phyloP scores from a whole-genome alignment of 2,113 vertebrate genomes.

The Colossoma macropomum region DNA sequence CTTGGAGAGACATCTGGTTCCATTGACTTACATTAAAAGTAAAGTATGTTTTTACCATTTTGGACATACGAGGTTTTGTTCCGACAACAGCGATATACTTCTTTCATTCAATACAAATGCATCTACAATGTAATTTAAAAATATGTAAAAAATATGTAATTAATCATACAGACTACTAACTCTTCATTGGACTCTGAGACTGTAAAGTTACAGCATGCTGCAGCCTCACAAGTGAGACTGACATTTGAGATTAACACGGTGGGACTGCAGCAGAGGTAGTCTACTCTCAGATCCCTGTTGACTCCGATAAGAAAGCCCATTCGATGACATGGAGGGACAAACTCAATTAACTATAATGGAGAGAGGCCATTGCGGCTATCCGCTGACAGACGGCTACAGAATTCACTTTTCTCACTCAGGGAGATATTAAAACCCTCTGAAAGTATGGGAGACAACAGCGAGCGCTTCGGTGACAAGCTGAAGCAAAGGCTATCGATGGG shows the following conservation, averaged over 20 bases:
- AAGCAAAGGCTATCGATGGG: constrained; percentile 62
- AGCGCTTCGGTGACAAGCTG: constrained; percentile 42
- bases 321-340: constrained; percentile 68
- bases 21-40: no score
- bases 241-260: constrained; percentile 61
- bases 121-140: not conserved
- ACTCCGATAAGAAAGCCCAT: constrained; percentile 62
- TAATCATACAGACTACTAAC: not conserved
- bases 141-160: no score
- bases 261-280: constrained; percentile 54
- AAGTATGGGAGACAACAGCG: constrained; percentile 52
- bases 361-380: constrained; percentile 58
- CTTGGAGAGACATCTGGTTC: no score
- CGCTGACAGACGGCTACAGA: constrained; percentile 60
- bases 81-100: no score
- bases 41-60: no score
- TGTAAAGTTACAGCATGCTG: constrained; percentile 11
- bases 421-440: constrained; percentile 57
- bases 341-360: constrained; percentile 71
- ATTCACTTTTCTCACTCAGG: constrained; percentile 61
- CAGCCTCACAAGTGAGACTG: constrained; percentile 41
- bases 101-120: not conserved
- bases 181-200: not conserved
- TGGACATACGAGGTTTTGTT: no score
- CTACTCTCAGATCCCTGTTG: constrained; percentile 58